Percentiles rank a stretch among this genome's conserved stretches.
Conservation (phyloP, 2,797 vertebrate species). For the Cuniculus paca region DNA sequence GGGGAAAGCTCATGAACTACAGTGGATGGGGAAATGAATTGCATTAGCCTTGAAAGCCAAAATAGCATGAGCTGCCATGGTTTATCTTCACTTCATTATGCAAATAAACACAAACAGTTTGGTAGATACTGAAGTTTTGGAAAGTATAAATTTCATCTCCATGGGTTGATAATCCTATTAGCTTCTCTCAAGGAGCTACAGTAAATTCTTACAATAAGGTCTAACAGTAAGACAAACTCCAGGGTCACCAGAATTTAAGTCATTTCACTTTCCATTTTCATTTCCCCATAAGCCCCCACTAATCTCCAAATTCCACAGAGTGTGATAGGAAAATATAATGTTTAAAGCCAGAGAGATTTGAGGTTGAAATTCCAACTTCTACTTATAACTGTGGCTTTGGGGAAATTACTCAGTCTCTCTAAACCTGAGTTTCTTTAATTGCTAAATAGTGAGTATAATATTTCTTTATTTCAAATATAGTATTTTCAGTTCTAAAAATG, state of each 20-base stretch:
- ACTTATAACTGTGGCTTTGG: slow-evolving; percentile 11
- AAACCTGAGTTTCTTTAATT: slow-evolving; percentile 29
- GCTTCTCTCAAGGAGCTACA: neutral
- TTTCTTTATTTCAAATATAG: neutral
- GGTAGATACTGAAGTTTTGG: neutral
- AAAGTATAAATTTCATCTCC: neutral
- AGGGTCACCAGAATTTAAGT: neutral
- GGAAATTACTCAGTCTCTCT: slow-evolving; percentile 31
- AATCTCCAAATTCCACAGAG: slow-evolving; percentile 15
- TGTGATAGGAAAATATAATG: neutral
- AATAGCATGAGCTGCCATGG: neutral
- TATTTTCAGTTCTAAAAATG: slow-evolving; percentile 48
- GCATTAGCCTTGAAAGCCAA: neutral
- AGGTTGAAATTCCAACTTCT: slow-evolving; percentile 12
- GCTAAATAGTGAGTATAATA: neutral
- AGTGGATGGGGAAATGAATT: neutral
- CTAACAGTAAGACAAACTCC: neutral
- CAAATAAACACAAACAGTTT: neutral
- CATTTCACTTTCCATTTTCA: neutral
- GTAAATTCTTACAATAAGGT: neutral
- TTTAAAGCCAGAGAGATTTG: slow-evolving; percentile 32
- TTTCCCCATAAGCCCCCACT: neutral
- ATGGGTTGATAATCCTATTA: neutral
- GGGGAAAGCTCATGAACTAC: neutral
- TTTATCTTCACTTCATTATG: neutral